Percentiles rank a stretch among this genome's conserved stretches.
Conservation (phyloP, 92 coral and sea anemone species). For the Paramuricea clavata region DNA sequence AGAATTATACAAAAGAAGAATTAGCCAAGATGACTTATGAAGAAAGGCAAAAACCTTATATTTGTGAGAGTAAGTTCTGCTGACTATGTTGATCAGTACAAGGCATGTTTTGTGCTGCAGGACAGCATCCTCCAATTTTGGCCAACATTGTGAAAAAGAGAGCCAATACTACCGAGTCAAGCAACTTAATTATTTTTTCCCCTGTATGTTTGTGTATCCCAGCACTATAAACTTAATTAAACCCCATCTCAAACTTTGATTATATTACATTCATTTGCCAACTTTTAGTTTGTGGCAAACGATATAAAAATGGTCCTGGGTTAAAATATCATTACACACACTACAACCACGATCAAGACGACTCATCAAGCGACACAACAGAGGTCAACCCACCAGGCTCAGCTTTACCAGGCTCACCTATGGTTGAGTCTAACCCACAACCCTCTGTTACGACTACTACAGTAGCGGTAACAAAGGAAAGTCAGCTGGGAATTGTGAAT, state of each 20-base stretch:
- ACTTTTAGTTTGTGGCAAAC: conserved; percentile 89
- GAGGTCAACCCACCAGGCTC: conserved; percentile 73
- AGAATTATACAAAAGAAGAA: conserved; percentile 89
- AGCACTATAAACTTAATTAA: too few relatives aligned
- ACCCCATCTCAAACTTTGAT: too few relatives aligned
- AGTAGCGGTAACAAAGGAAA: conserved; percentile 69
- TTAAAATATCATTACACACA: conserved; percentile 96
- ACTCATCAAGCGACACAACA: conserved; percentile 35
- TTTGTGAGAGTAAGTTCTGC: conserved; percentile 88
- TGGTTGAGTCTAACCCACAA: conserved; percentile 76
- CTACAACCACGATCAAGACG: conserved; percentile 91
- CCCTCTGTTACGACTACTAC: conserved; percentile 68
- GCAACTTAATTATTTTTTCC: too few relatives aligned
- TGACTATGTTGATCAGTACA: background rate
- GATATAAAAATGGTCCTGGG: conserved; percentile 99
- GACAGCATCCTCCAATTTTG: too few relatives aligned
- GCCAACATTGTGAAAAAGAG: too few relatives aligned
- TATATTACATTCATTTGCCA: too few relatives aligned
- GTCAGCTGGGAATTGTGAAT: conserved; percentile 67
- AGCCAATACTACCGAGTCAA: too few relatives aligned
- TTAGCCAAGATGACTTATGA: conserved; percentile 95
- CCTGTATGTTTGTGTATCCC: too few relatives aligned
- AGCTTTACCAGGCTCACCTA: conserved; percentile 53
- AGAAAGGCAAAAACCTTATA: conserved; percentile 96
- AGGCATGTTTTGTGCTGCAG: too few relatives aligned